Conservation (phyloP, 2,797 vertebrate genomes). For the Silurus aristotelis region DNA sequence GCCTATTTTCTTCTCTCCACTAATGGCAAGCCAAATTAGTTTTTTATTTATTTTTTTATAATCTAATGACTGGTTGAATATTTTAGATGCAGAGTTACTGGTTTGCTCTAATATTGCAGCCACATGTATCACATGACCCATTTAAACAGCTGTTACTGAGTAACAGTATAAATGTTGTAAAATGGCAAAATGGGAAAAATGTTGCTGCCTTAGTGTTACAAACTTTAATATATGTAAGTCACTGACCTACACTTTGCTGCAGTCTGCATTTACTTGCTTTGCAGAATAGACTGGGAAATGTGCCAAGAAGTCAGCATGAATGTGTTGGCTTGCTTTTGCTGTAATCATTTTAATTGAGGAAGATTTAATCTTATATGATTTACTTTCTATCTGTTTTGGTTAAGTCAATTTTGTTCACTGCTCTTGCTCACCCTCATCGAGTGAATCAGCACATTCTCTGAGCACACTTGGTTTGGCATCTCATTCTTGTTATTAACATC, state of each 20-base stretch:
- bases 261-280: background rate
- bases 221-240: background rate
- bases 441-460: background rate
- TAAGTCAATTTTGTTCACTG: background rate
- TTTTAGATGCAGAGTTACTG: background rate
- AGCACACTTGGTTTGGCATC: background rate
- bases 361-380: background rate
- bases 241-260: background rate
- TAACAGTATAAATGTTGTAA: background rate
- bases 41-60: background rate
- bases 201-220: background rate
- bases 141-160: background rate
- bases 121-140: background rate
- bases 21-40: slow-evolving; percentile 67
- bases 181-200: background rate
- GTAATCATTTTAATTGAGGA: background rate
- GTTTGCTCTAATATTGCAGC: background rate
- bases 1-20: slow-evolving; percentile 89
- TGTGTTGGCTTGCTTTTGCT: background rate
- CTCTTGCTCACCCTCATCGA: background rate
- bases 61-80: background rate
- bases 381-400: background rate
- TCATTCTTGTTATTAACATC: background rate
- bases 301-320: background rate
- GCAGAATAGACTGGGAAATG: background rate